A percentile compares a stretch with the other conserved stretches of the same genome.
phyloP scores from a whole-genome alignment of 2,797 vertebrate genomes.

The Todus mexicanus region DNA sequence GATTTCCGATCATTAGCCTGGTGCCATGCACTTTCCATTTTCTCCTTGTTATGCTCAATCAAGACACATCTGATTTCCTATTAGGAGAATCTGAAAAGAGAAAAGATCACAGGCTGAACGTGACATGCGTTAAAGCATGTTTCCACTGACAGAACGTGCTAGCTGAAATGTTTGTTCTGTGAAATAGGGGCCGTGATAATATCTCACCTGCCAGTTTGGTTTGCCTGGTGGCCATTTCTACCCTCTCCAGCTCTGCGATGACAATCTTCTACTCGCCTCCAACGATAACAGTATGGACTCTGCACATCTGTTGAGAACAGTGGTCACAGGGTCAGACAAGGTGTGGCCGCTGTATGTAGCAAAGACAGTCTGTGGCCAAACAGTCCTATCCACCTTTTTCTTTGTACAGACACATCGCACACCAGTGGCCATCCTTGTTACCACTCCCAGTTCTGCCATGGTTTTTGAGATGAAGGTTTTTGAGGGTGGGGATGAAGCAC shows the following conservation, averaged over 20 bases:
- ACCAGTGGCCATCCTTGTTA: not conserved
- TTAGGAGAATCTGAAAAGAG: not conserved
- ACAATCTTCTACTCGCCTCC: not conserved
- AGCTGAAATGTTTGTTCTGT: not conserved
- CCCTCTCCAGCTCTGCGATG: not conserved
- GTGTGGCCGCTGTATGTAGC: not conserved
- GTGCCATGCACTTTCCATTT: not conserved
- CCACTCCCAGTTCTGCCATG: not conserved
- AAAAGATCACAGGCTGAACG: not conserved
- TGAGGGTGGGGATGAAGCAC: not conserved
- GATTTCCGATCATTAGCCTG: not conserved
- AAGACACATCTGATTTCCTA: not conserved
- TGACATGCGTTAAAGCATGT: fast-evolving
- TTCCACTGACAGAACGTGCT: not conserved
- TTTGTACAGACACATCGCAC: not conserved
- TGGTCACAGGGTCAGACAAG: not conserved
- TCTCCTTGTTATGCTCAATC: not conserved
- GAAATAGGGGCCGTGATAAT: not conserved
- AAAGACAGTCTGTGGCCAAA: not conserved
- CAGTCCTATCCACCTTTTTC: not conserved
- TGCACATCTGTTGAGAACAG: not conserved
- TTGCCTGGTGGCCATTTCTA: not conserved
- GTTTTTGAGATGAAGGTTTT: not conserved
- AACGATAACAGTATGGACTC: not conserved
- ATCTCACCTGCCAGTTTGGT: not conserved